Percentiles rank a stretch among this genome's conserved stretches.
These are phyloP conservation scores for Plutella xylostella DNA, from an alignment of 2,888 invertebrate species.

Conservation along the genomic window DNA sequence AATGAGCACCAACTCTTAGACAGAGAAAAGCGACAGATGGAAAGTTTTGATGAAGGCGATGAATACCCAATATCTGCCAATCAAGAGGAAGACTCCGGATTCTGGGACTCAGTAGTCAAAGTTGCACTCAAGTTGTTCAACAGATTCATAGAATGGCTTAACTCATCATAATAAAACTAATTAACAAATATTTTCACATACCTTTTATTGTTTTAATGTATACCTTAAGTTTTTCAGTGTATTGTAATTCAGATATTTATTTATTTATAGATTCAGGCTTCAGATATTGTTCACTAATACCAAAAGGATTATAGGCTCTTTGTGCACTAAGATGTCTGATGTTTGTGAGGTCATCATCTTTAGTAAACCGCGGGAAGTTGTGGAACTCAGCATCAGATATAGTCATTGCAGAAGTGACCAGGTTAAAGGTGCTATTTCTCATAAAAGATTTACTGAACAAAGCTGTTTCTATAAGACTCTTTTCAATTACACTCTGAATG, in stretches of 20 bases:
- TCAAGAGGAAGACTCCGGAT: conserved; percentile 29
- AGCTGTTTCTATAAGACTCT: conserved; percentile 45
- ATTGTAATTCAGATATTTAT: neutral
- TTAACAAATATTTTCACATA: neutral
- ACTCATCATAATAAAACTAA: conserved; percentile 26
- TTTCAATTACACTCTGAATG: conserved; percentile 29
- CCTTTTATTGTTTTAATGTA: neutral
- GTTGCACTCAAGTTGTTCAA: conserved; percentile 53
- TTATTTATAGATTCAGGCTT: conserved; percentile 21
- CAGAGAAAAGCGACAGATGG: conserved; percentile 43
- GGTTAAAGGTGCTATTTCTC: conserved; percentile 24
- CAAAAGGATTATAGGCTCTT: conserved; percentile 43
- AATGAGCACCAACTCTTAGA: too few species aligned
- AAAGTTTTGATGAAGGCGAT: conserved; percentile 42
- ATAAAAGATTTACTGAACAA: conserved; percentile 40
- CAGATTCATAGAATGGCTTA: conserved; percentile 58
- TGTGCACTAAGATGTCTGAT: conserved; percentile 33
- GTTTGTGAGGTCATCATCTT: conserved; percentile 27
- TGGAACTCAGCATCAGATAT: conserved; percentile 24
- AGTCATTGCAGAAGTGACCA: conserved; percentile 29
- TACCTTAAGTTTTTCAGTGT: neutral
- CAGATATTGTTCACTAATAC: conserved; percentile 33
- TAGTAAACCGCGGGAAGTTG: conserved; percentile 28
- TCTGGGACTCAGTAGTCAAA: conserved; percentile 58
- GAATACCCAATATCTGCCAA: conserved; percentile 32